Percentiles rank a stretch among this genome's conserved stretches.
Evolutionary conservation across 2,888 invertebrate species (phyloP).

Genomic region (Dichetophora obliterata): DNA sequence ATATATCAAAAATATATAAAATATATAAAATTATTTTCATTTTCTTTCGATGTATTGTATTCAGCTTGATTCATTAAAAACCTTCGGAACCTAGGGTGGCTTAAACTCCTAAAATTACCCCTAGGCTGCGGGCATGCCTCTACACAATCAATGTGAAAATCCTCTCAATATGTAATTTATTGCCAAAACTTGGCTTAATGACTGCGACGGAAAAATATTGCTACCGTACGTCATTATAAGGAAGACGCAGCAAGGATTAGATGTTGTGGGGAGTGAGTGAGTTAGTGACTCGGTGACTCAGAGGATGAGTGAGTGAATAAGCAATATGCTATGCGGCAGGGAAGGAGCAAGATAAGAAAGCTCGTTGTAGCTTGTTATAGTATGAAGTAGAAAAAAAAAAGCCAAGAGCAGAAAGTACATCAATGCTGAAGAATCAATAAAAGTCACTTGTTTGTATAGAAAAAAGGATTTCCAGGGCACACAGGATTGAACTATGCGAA

Average conservation of each 20-base stretch:
- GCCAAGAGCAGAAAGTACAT: slow-evolving; percentile 58
- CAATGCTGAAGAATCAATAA: slow-evolving; percentile 62
- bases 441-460: slow-evolving; percentile 61
- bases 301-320: not conserved
- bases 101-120: too few relatives aligned
- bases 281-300: not conserved
- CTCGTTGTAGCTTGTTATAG: too few relatives aligned
- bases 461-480: too few relatives aligned
- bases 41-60: too few relatives aligned
- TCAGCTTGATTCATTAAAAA: too few relatives aligned
- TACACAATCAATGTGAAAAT: slow-evolving; percentile 16
- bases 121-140: too few relatives aligned
- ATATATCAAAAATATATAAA: too few relatives aligned
- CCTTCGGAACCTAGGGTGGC: too few relatives aligned
- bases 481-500: not conserved
- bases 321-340: not conserved
- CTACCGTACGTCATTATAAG: slow-evolving; percentile 50
- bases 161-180: slow-evolving; percentile 57
- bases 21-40: too few relatives aligned
- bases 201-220: slow-evolving; percentile 54
- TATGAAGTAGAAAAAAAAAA: not conserved
- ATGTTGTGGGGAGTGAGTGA: not conserved
- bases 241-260: slow-evolving; percentile 23
- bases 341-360: not conserved
- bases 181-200: slow-evolving; percentile 64